Percentiles rank a stretch among this genome's conserved stretches.
phyloP scores from a whole-genome alignment of 2,888 invertebrate species.

The Aelia acuminata region DNA sequence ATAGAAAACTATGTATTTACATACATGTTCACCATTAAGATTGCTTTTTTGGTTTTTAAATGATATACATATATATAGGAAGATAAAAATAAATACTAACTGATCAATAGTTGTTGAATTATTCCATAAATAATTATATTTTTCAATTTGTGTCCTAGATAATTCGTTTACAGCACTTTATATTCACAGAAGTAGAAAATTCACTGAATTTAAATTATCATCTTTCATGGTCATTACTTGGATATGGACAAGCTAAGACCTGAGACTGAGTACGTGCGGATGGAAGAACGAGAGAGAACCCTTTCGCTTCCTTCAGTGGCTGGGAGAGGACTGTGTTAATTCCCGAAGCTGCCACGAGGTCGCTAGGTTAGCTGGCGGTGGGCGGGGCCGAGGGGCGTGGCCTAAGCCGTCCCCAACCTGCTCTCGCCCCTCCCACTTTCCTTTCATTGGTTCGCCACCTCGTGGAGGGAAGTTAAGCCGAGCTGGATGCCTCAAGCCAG shows the following conservation, averaged over 20 bases:
- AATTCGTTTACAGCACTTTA: neutral
- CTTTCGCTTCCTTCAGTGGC: conserved; percentile 15
- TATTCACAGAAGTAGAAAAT: neutral
- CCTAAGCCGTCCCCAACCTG: neutral
- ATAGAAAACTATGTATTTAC: neutral
- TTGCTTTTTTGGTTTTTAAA: neutral
- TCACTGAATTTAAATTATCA: neutral
- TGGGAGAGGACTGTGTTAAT: conserved; percentile 42
- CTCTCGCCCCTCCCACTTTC: conserved; percentile 29
- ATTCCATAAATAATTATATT: neutral
- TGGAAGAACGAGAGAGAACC: conserved; percentile 8
- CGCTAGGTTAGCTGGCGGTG: neutral
- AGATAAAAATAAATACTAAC: conserved; percentile 11
- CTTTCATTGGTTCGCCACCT: conserved; percentile 49
- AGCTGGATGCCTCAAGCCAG: neutral
- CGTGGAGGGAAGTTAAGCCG: conserved; percentile 52
- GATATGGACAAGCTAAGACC: neutral
- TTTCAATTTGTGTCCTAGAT: neutral
- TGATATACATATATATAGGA: neutral
- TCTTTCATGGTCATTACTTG: neutral
- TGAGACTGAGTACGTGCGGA: neutral
- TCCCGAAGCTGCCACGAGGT: conserved; percentile 40
- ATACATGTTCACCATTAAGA: neutral
- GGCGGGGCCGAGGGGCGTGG: conserved; percentile 38
- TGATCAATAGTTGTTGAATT: neutral